These are phyloP conservation scores for Oryzias dopingdopingensis DNA, from an alignment of 2,797 vertebrate genomes.

Conservation along the genomic window DNA sequence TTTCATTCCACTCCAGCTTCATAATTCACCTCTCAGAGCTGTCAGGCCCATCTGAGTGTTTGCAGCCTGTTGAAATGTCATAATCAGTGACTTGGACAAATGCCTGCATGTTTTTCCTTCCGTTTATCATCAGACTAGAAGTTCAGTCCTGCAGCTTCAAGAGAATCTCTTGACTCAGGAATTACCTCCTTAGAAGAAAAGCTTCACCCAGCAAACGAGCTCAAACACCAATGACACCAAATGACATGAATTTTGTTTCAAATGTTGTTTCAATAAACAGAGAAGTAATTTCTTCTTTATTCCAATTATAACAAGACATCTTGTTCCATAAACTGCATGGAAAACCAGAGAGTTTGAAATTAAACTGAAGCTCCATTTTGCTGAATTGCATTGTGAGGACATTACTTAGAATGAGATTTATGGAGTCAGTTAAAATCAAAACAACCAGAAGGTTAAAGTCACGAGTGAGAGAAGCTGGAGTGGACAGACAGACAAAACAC, in stretches of 20 bases:
- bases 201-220: conserved; percentile 45
- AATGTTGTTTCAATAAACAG: conserved; percentile 13
- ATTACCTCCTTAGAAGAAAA: conserved; percentile 47
- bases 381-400: no score
- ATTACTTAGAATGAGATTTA: conserved; percentile 28
- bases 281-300: background rate
- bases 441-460: conserved; percentile 71
- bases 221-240: conserved; percentile 31
- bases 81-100: conserved; percentile 84
- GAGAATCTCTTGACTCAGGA: conserved; percentile 65
- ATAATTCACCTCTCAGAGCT: conserved; percentile 79
- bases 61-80: conserved; percentile 80
- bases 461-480: conserved; percentile 65
- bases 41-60: conserved; percentile 67
- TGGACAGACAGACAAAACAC: conserved; percentile 38
- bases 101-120: conserved; percentile 72
- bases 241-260: conserved; percentile 29
- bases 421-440: conserved; percentile 7
- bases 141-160: conserved; percentile 57
- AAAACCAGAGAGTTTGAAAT: background rate
- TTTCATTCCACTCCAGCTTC: conserved; percentile 75
- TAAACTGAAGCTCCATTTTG: no score
- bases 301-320: conserved; percentile 1
- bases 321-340: background rate
- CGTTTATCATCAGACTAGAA: conserved; percentile 75